Percentiles rank a stretch among this genome's conserved stretches.
phyloP scores from a whole-genome alignment of 1,140 invertebrate species.

The Diploscapter pachys region DNA sequence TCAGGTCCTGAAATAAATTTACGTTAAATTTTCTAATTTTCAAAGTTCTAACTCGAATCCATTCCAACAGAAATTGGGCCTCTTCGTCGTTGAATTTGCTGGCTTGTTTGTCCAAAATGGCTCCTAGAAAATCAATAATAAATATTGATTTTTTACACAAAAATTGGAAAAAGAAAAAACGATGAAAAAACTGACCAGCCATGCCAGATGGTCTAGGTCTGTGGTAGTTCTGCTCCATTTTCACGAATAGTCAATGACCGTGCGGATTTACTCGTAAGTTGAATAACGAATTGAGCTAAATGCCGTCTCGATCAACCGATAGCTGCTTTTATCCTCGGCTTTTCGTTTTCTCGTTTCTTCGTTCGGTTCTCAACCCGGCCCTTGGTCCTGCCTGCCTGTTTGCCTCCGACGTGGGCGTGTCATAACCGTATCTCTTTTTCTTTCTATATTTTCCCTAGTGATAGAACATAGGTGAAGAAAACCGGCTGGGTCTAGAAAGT shows the following conservation, averaged over 20 bases:
- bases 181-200: conserved; percentile 16
- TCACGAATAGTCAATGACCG: neutral
- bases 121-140: conserved; percentile 30
- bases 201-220: conserved; percentile 37
- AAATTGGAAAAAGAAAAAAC: neutral
- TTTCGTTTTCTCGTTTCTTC: too few species aligned
- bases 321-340: too few species aligned
- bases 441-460: too few species aligned
- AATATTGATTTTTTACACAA: conserved; percentile 6
- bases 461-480: too few species aligned
- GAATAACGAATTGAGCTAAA: too few species aligned
- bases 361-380: too few species aligned
- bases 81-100: conserved; percentile 86
- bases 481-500: too few species aligned
- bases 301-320: too few species aligned
- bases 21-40: neutral
- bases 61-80: conserved; percentile 81
- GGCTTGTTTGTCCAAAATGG: conserved; percentile 50
- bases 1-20: conserved; percentile 67
- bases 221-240: conserved; percentile 36
- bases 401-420: too few species aligned
- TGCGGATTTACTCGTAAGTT: too few species aligned
- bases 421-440: too few species aligned
- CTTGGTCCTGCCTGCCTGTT: too few species aligned
- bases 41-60: conserved; percentile 67